Evolutionary conservation across 1,140 invertebrate genomes (phyloP).

Genomic region (Saxidomus purpurata): DNA sequence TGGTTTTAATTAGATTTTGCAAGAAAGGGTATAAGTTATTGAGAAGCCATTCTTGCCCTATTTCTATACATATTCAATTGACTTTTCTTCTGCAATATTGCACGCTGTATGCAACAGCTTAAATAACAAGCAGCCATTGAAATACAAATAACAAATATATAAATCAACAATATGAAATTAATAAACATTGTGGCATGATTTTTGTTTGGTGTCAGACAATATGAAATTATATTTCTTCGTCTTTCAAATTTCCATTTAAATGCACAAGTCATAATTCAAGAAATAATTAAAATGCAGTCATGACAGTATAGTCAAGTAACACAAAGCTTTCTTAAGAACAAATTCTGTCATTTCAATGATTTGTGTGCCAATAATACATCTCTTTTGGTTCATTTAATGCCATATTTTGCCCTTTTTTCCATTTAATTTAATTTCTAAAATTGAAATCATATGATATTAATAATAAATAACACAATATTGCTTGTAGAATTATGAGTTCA

Average conservation of each 20-base stretch:
- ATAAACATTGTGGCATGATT: constrained; percentile 13
- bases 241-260: constrained; percentile 9
- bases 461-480: background rate
- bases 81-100: background rate
- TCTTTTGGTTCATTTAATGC: constrained; percentile 14
- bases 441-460: background rate
- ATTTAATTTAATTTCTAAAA: constrained; percentile 12
- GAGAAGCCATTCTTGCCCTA: background rate
- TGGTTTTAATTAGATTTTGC: constrained; percentile 3
- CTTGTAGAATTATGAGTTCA: background rate
- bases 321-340: background rate
- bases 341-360: constrained; percentile 16
- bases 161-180: constrained; percentile 28
- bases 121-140: background rate
- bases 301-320: background rate
- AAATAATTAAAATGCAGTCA: constrained; percentile 1
- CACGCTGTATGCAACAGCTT: background rate
- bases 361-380: constrained; percentile 14
- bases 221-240: background rate
- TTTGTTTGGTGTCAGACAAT: background rate
- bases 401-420: constrained; percentile 6
- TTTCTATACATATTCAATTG: background rate
- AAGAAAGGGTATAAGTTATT: background rate
- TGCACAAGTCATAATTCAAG: constrained; percentile 11
- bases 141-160: constrained; percentile 22